phyloP scores from a whole-genome alignment of 2,113 vertebrate species.

The Hydrochoerus hydrochaeris region DNA sequence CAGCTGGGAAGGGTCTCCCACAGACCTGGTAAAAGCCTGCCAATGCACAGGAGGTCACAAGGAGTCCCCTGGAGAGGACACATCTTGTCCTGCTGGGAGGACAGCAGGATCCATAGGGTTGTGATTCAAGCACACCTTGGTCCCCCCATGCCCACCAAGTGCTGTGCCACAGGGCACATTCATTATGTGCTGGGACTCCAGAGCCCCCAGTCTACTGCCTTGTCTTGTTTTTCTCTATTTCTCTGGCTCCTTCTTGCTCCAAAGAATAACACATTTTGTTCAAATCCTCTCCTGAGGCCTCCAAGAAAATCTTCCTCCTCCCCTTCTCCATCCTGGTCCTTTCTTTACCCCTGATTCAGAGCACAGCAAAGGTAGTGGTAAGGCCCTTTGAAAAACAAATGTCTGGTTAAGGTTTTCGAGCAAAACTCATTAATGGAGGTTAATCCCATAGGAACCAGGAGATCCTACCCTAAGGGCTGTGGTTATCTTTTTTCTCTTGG shows the following conservation, averaged over 20 bases:
- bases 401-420: background rate
- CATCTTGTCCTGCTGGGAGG: background rate
- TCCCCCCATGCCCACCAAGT: no score
- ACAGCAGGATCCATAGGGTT: background rate
- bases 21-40: background rate
- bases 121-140: background rate
- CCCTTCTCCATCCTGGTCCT: background rate
- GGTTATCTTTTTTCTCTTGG: background rate
- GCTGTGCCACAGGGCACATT: background rate
- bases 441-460: background rate
- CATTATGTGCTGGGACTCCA: background rate
- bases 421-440: background rate
- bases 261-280: background rate
- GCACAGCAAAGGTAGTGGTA: background rate
- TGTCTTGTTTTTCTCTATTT: background rate
- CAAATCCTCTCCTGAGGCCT: background rate
- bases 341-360: background rate
- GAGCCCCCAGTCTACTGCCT: background rate
- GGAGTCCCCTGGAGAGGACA: background rate
- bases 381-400: background rate
- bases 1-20: background rate
- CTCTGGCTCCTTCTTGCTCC: conserved; percentile 5
- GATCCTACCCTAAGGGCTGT: background rate
- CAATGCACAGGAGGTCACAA: background rate
- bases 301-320: background rate